Evolutionary conservation across 2,888 invertebrate species (phyloP), one percentile per base, ranked within the genome.

Genomic region (Tenthredo mesomela): DNA sequence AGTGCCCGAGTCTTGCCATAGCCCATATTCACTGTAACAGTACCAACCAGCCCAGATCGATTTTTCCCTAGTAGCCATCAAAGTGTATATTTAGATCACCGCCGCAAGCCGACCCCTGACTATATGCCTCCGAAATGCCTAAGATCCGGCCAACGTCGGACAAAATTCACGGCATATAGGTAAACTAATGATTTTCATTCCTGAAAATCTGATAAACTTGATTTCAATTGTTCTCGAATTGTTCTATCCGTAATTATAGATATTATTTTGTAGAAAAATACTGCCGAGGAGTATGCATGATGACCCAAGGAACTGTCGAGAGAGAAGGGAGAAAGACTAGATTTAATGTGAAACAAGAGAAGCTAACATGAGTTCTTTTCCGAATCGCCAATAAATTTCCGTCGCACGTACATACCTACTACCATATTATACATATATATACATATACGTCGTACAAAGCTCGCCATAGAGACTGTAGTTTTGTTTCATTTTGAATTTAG

Each of bases 1-100:
- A 85, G 78, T 71, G 85, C 65, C 80, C 67, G 47, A 47, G 43
- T 25, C 9, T 43, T 58, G 40, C 77, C 82, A 43, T 67, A 67
- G 58, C 78, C 40, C 78, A 37, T 78, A 18, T 40, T 71, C 21
- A 43, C 21, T 67, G 29, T 25, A 33, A 40, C 40, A 37, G 10
- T 25, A 71, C 71, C 71, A 40, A 40, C 71, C 71, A 21, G 40
- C 7, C 71, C 18, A 21, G 71, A 71, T 71, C 71, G 71, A 71
- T 71, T 71, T 71, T 71, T 71, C 43, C 71, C 37, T 15, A 71
- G 71, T 6, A 71, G 43, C 40, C 25, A 71, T 71, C 40, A 40
- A 21, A 71, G 71, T 71, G 43, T 71, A 61, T 25, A 61, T 61
- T 61, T 61, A 25, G 61, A 61, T 61, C 10, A 61, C 61, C 25